Percentiles rank a stretch among this genome's conserved stretches.
Evolutionary conservation across 1,140 invertebrate genomes (phyloP).

Genomic region (Amphibalanus amphitrite): DNA sequence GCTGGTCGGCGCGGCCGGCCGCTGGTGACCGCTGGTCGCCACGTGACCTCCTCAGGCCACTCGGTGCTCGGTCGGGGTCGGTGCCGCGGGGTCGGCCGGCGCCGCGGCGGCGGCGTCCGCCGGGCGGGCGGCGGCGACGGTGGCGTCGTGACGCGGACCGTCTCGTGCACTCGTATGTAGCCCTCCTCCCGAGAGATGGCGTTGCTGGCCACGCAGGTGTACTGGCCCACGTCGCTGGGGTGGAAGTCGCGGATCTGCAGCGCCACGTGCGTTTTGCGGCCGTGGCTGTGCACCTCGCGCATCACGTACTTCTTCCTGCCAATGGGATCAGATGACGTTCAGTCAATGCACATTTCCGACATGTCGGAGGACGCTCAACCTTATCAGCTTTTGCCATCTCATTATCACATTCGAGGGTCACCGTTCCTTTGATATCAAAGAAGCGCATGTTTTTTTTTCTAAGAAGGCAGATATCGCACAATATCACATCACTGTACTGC

Average conservation of each 20-base stretch:
- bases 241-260: conserved; percentile 12
- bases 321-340: not conserved
- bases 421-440: too few species aligned
- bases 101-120: not conserved
- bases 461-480: too few species aligned
- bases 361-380: too few species aligned
- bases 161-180: conserved; percentile 12
- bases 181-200: conserved; percentile 13
- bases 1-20: too few species aligned
- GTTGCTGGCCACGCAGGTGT: conserved; percentile 14
- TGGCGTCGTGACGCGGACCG: conserved; percentile 7
- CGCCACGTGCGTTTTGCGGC: conserved; percentile 14
- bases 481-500: too few species aligned
- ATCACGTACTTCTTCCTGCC: conserved; percentile 14
- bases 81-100: too few species aligned
- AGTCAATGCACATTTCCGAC: too few species aligned
- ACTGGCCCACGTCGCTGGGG: conserved; percentile 11
- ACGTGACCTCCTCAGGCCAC: too few species aligned
- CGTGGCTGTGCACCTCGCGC: conserved; percentile 1
- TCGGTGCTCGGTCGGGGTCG: not conserved
- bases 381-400: too few species aligned
- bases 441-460: too few species aligned
- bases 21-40: not conserved
- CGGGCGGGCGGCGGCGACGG: not conserved
- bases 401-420: too few species aligned